These are phyloP conservation scores for Leuciscus waleckii DNA, from an alignment of 2,797 vertebrate genomes.

Conservation along the genomic window DNA sequence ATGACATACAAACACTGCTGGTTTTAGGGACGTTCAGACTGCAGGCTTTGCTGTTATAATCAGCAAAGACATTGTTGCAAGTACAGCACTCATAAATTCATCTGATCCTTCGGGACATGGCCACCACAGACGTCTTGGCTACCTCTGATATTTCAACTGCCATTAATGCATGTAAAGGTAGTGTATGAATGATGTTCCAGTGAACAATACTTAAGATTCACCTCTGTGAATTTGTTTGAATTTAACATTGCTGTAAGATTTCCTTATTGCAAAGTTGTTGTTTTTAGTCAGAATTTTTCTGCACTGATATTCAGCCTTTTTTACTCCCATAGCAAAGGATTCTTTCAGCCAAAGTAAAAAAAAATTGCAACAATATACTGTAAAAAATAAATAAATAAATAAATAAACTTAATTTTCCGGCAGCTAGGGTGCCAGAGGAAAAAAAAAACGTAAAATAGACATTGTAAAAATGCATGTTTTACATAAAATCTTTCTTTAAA, in stretches of 20 bases:
- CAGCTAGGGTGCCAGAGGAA: too few species aligned
- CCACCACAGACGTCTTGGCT: constrained; percentile 85
- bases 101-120: constrained; percentile 74
- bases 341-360: constrained; percentile 83
- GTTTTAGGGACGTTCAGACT: constrained; percentile 64
- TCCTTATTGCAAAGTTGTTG: neutral
- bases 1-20: constrained; percentile 71
- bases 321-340: constrained; percentile 75
- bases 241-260: neutral
- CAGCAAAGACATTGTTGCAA: neutral
- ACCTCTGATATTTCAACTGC: constrained; percentile 86
- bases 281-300: neutral
- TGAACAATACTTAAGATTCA: neutral
- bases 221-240: neutral
- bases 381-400: too few species aligned
- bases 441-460: too few species aligned
- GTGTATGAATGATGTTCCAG: constrained; percentile 37
- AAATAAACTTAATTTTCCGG: too few species aligned
- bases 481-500: too few species aligned
- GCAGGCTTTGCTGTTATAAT: constrained; percentile 59
- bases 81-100: constrained; percentile 43
- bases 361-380: constrained; percentile 67
- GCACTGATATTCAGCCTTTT: neutral
- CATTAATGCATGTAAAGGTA: constrained; percentile 91
- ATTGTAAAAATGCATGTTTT: too few species aligned